Evolutionary conservation across 2,888 invertebrate species (phyloP), one percentile per base, ranked within the genome.

Genomic region (Dascillus cervinus): DNA sequence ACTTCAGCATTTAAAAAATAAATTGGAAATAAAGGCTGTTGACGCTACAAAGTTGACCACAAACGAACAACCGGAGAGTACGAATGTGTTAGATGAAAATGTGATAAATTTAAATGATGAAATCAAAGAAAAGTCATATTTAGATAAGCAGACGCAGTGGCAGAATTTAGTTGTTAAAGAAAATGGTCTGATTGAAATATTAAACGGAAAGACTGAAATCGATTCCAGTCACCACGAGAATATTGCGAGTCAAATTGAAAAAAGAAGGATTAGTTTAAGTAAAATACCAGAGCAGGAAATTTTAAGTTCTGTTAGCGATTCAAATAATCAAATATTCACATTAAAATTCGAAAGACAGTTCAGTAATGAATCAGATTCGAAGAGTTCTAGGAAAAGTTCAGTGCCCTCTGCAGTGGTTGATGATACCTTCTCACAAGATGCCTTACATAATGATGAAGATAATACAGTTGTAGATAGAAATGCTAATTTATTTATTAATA

Each of bases 401-500:
- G n/a, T n/a, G n/a, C n/a, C n/a, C n/a, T n/a, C n/a, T n/a, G n/a
- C n/a, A n/a, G n/a, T n/a, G n/a, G n/a, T n/a, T n/a, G n/a, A n/a
- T n/a, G n/a, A n/a, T n/a, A 29, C 31, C 13, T 24, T 24, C 27
- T 20, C 24, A 3, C 56, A 58, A 39, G 46, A 58, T 20, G 49
- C 53, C 37, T 49, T 50, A 26, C 32, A 22, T 33, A 17, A 17
- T 8, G 17, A 17, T 6, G 5, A 17, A 8, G 8, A 17, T 17
- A 17, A 17, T 8, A 8, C 4, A 6, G 17, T 17, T 6, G 22
- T 37, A 31, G 43, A 36, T 43, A 31, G 43, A 46, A 46, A 49
- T 44, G 46, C 36, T 55, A 58, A 58, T 55, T 52, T 62, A 61
- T 60, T 62, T 61, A 62, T 60, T 58, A 52, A 57, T 60, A 62